Evolutionary conservation across 2,888 invertebrate species (phyloP), one percentile per base, ranked within the genome.

Genomic region (Helicoverpa assulta): DNA sequence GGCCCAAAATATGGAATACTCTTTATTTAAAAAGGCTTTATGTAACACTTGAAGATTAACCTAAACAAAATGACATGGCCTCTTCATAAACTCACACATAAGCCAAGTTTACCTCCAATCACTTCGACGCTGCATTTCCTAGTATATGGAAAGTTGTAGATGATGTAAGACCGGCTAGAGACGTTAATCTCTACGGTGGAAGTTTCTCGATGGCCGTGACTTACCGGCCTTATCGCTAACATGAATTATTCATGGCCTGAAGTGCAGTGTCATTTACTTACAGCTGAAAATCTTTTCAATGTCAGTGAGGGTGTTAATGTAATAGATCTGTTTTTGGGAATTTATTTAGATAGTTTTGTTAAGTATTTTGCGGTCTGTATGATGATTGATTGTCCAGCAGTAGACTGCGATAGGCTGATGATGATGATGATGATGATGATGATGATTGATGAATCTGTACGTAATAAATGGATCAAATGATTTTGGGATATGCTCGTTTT

Each of bases 181-280:
- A 60, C 60, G 43, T 57, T 71, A 71, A 67, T 78, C 69, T 64
- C 62, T 43, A 43, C 55, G 68, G 53, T 67, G 43, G 19, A 77
- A 78, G 60, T 73, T 74, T 29, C 52, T 47, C 65, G 55, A 67
- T 54, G 54, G 67, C 37, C 5, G 63, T 18, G 64, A 70, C 69
- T 72, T 58, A 71, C 67, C 54, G 47, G 14, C 43, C 56, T 75
- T 82, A 82, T 81, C 82, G 69, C 33, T 60, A 10, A 10, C 56
- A 47, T 82, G 73, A 80, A 78, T 82, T 65, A 82, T 80, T 82
- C 78, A 80, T 80, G 63, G 47, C 68, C 33, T 16, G 37, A 73
- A 73, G 53, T 73, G 78, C 72, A 75, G 53, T 67, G 51, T 63
- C 43, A 56, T 51, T 69, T 50, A 21, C 52, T 63, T 33, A 47